Base-by-base conservation (phyloP, 2,888 invertebrate species). In the Halictus ligatus region DNA sequence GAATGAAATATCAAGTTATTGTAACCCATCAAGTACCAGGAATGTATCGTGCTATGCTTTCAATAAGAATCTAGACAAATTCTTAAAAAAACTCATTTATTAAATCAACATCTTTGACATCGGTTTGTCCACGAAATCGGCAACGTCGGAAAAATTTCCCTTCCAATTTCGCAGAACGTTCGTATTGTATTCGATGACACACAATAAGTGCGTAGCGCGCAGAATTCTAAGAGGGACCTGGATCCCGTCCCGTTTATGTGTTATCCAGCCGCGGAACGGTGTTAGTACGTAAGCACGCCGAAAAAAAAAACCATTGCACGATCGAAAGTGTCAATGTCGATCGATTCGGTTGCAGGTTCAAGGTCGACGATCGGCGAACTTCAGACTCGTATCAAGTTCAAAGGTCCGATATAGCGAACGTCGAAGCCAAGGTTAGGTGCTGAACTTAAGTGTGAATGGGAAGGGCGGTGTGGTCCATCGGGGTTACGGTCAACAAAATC, bases 401-500 rank as follows among this genome's bases (percentile, higher is more conserved):
- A 85, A 86, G 79, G 80, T 90, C 75, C 76, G 77, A 64, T 71
- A 77, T 67, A 84, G 64, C 77, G 75, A 86, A 84, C 84, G 74
- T 35, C 60, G 64, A 74, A 88, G 81, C 81, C 86, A 90, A 89
- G 85, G 83, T 88, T 88, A 80, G 58, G 10, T 71, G 79, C 79
- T 86, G 80, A 81, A 84, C 83, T 87, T 83, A 80, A 86, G 74
- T 76, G 84, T 85, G 81, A 81, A 85, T 82, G 87, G 80, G 58
- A 71, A 78, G 78, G 75, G 75, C 58, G 71, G 64, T 50, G 69
- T 73, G 77, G 77, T 80, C 71, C 73, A 83, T 80, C 77, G 80
- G 72, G 88, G 89, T 89, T 89, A 88, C 88, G 89, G 88, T 75
- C 84, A 73, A 64, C 54, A 73, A 77, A 78, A 84, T 83, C 78